Conservation (phyloP, 2,113 vertebrate species). For the Onychostoma macrolepis region DNA sequence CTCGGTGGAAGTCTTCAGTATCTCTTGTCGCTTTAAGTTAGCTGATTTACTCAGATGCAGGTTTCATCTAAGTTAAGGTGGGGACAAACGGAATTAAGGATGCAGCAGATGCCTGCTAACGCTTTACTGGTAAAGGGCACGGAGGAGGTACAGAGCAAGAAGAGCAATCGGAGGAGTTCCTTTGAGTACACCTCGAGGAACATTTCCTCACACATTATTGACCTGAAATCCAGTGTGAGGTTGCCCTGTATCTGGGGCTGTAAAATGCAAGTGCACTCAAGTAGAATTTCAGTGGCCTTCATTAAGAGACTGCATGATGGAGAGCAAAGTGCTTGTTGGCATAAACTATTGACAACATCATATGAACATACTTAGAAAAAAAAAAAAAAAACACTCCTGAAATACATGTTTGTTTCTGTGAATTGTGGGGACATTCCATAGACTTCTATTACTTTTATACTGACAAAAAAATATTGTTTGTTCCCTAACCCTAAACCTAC, state of each 20-base stretch:
- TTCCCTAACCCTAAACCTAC: too few relatives aligned
- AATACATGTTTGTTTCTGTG: too few relatives aligned
- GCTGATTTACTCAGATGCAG: conserved; percentile 23
- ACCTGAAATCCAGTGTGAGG: background rate
- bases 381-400: too few relatives aligned
- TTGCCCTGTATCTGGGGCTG: background rate
- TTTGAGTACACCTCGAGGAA: conserved; percentile 17
- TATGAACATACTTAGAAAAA: background rate
- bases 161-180: conserved; percentile 12
- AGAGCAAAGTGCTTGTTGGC: background rate
- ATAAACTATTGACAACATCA: background rate
- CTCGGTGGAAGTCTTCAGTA: conserved; percentile 45
- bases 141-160: background rate
- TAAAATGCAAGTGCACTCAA: background rate
- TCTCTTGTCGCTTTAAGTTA: conserved; percentile 53
- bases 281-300: background rate
- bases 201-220: conserved; percentile 25
- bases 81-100: conserved; percentile 49
- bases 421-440: too few relatives aligned
- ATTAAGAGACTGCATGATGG: background rate
- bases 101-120: conserved; percentile 34
- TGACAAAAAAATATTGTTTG: too few relatives aligned
- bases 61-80: conserved; percentile 47
- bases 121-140: conserved; percentile 21
- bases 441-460: too few relatives aligned